Conservation (phyloP, 2,113 vertebrate species). For the Xenopus laevis region DNA sequence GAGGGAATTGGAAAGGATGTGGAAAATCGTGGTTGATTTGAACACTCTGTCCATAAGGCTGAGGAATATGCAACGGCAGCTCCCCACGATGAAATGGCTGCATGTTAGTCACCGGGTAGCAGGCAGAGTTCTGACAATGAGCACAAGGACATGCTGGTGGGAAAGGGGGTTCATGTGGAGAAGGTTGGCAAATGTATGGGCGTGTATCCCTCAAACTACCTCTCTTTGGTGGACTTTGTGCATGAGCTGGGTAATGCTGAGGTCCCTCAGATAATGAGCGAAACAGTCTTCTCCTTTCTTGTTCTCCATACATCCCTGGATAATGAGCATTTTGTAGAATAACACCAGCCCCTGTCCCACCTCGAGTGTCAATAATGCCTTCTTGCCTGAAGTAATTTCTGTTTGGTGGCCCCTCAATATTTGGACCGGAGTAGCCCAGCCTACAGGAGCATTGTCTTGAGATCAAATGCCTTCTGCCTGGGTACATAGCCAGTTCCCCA, state of each 20-base stretch:
- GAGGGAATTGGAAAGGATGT: constrained; percentile 26
- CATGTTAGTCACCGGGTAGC: constrained; percentile 28
- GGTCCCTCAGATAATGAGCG: constrained; percentile 69
- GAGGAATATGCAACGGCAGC: constrained; percentile 8
- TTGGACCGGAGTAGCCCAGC: constrained; percentile 55
- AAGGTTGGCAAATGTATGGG: constrained; percentile 17
- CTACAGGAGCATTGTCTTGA: constrained; percentile 64
- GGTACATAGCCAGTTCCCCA: constrained; percentile 28
- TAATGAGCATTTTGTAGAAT: constrained; percentile 46
- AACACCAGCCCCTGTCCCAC: constrained; percentile 10
- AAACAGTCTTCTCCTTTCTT: constrained; percentile 61
- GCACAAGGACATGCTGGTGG: constrained; percentile 28
- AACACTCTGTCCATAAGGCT: constrained; percentile 20
- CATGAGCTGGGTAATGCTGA: constrained; percentile 51
- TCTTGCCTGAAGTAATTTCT: constrained; percentile 41
- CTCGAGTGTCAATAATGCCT: constrained; percentile 17
- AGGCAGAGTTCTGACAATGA: constrained; percentile 33
- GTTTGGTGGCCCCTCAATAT: constrained; percentile 51
- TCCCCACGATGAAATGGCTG: constrained; percentile 30
- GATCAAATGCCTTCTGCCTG: constrained; percentile 42
- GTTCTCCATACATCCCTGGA: constrained; percentile 54
- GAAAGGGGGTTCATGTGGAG: constrained; percentile 26
- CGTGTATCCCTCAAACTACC: constrained; percentile 38
- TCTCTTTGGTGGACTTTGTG: constrained; percentile 47
- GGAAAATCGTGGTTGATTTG: constrained; percentile 30